Evolutionary conservation across 2,113 vertebrate genomes (phyloP).

Genomic region (Odobenus rosmarus): DNA sequence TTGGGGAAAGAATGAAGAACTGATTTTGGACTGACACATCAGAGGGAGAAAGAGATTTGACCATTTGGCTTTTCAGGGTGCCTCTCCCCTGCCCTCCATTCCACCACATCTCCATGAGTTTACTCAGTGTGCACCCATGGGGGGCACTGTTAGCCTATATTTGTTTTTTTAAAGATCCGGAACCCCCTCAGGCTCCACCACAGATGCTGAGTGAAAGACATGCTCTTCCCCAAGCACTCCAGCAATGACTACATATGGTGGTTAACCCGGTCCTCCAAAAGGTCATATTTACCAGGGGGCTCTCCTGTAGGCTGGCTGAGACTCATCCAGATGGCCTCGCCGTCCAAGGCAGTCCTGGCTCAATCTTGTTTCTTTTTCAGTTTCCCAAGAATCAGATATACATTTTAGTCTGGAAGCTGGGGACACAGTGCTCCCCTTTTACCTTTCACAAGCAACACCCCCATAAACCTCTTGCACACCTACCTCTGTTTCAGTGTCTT

Average conservation of each 20-base stretch:
- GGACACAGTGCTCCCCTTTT: neutral
- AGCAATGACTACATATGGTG: neutral
- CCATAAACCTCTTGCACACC: neutral
- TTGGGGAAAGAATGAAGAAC: neutral
- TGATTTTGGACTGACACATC: neutral
- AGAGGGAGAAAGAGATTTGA: neutral
- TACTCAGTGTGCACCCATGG: neutral
- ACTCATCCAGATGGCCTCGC: neutral
- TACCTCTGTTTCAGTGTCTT: neutral
- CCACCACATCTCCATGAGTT: neutral
- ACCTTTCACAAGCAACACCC: neutral
- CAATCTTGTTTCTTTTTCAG: neutral
- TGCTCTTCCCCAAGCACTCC: neutral
- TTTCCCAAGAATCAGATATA: neutral
- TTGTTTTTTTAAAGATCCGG: neutral
- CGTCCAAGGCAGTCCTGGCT: neutral
- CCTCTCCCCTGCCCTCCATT: fast-evolving
- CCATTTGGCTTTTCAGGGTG: neutral
- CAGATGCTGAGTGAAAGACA: neutral
- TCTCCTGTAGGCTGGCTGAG: neutral
- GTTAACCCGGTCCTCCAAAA: neutral
- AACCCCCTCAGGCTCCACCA: neutral
- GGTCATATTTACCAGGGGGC: fast-evolving
- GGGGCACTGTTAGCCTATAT: fast-evolving
- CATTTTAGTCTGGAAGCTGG: neutral